Evolutionary conservation across 2,888 invertebrate species (phyloP).

Genomic region (Lymantria dispar): DNA sequence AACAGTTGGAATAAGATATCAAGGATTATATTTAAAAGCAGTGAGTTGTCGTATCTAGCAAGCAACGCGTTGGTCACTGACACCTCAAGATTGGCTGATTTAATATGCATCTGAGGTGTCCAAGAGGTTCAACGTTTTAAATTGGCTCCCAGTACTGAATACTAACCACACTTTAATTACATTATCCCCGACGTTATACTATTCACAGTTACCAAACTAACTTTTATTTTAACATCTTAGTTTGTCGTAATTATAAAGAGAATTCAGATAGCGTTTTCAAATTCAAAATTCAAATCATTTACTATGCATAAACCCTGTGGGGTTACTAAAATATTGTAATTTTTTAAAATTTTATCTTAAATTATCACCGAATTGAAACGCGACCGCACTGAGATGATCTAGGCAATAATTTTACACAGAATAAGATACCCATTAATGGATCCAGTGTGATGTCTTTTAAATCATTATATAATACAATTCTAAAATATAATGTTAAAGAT

Average conservation of each 20-base stretch:
- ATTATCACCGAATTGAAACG: too few relatives aligned
- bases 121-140: constrained; percentile 70
- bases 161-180: constrained; percentile 59
- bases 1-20: too few relatives aligned
- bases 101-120: constrained; percentile 75
- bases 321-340: too few relatives aligned
- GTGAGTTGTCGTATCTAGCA: constrained; percentile 33
- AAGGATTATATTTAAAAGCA: neutral
- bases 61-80: constrained; percentile 18
- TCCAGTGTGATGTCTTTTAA: too few relatives aligned
- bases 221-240: constrained; percentile 5
- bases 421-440: too few relatives aligned
- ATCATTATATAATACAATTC: too few relatives aligned
- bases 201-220: constrained; percentile 22
- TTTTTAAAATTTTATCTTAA: too few relatives aligned
- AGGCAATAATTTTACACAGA: too few relatives aligned
- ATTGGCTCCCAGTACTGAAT: constrained; percentile 66
- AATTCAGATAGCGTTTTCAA: neutral
- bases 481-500: too few relatives aligned
- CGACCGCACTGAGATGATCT: too few relatives aligned
- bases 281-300: too few relatives aligned
- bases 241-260: neutral
- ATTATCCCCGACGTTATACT: constrained; percentile 29
- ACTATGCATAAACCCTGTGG: too few relatives aligned
- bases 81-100: constrained; percentile 57